These are phyloP conservation scores for Plecturocebus donacophilus DNA, from an alignment of 2,113 vertebrate species.

Conservation along the genomic window DNA sequence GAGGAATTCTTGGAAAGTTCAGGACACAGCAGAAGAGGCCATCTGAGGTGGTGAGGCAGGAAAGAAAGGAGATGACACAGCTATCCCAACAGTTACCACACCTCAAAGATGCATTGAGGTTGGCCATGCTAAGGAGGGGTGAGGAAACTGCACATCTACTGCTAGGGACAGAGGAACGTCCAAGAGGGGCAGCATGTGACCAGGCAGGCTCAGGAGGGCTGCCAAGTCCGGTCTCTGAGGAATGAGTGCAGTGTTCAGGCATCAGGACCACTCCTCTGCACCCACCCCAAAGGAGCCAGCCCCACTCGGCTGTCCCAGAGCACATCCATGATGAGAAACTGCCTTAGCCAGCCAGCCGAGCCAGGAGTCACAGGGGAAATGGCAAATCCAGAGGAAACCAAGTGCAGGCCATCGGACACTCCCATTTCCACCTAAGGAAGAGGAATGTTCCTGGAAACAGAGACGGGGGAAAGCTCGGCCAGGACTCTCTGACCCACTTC, in stretches of 20 bases:
- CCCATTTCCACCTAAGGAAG: constrained; percentile 49
- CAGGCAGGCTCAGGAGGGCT: neutral
- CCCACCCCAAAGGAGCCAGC: neutral
- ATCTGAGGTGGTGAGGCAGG: neutral
- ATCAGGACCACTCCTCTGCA: neutral
- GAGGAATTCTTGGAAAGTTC: constrained; percentile 28
- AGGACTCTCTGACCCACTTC: neutral
- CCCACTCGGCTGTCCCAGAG: neutral
- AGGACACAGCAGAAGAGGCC: neutral
- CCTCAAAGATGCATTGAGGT: neutral
- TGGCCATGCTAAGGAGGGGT: neutral
- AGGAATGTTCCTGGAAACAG: neutral
- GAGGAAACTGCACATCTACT: neutral
- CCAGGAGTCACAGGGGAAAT: neutral
- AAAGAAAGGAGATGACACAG: neutral
- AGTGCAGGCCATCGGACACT: neutral
- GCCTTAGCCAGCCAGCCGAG: neutral
- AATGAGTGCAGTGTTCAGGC: fast-evolving
- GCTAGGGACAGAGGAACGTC: neutral
- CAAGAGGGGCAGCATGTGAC: neutral
- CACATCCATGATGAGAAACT: neutral
- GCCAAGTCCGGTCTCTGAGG: neutral
- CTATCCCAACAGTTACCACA: neutral
- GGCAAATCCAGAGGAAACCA: constrained; percentile 17
- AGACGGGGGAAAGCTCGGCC: neutral